Conservation (phyloP, 1,140 invertebrate genomes). For the Fopius arisanus region DNA sequence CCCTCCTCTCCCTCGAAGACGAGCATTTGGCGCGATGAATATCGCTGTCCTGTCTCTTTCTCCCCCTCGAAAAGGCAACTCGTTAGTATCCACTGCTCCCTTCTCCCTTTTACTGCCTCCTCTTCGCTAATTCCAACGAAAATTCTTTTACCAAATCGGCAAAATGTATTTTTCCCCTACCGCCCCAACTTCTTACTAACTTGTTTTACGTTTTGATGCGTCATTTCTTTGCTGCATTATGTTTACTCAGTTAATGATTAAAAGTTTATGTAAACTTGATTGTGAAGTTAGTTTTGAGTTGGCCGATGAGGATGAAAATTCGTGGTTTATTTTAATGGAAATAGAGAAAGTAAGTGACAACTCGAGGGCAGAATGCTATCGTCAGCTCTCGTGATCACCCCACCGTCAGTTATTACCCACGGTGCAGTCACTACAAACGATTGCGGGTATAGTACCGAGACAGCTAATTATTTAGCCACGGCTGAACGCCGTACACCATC, state of each 20-base stretch:
- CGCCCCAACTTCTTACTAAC: neutral
- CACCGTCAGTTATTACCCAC: constrained; percentile 8
- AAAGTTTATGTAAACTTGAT: too few relatives aligned
- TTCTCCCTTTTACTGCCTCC: neutral
- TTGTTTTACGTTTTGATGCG: too few relatives aligned
- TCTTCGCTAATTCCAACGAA: constrained; percentile 6
- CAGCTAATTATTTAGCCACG: constrained; percentile 67
- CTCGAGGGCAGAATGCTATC: neutral
- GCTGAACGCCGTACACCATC: constrained; percentile 59
- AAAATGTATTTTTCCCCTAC: constrained; percentile 29
- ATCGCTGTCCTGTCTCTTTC: constrained; percentile 19
- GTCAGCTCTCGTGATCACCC: constrained; percentile 17
- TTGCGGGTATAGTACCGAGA: constrained; percentile 56
- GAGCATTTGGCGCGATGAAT: constrained; percentile 35
- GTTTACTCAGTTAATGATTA: too few relatives aligned
- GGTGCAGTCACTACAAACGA: constrained; percentile 57
- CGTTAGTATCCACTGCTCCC: constrained; percentile 17
- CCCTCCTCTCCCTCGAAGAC: neutral
- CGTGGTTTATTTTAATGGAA: too few relatives aligned
- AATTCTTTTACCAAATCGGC: constrained; percentile 20
- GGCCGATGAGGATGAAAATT: too few relatives aligned
- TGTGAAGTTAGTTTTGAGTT: too few relatives aligned
- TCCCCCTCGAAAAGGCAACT: constrained; percentile 9
- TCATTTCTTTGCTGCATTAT: too few relatives aligned
- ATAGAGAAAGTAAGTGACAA: neutral